Conservation (phyloP, 2,888 invertebrate species). For the Leptinotarsa tumamoca region DNA sequence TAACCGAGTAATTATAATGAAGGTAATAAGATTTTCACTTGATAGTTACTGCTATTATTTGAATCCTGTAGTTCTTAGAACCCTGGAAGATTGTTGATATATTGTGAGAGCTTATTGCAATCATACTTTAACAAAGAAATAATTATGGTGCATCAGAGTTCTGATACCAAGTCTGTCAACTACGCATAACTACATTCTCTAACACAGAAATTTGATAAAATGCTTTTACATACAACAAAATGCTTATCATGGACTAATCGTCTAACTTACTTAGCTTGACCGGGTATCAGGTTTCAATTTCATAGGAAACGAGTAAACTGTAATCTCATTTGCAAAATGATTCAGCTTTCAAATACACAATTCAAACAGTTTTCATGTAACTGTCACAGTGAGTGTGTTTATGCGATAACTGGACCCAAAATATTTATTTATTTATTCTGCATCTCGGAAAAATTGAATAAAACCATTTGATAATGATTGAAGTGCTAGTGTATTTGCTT, state of each 20-base stretch:
- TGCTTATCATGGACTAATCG: slow-evolving; percentile 1
- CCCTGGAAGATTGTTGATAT: no score
- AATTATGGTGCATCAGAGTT: no score
- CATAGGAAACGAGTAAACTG: slow-evolving; percentile 32
- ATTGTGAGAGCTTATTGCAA: no score
- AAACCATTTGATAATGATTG: slow-evolving; percentile 14
- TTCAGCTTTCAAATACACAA: slow-evolving; percentile 27
- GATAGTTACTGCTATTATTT: no score
- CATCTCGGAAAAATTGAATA: slow-evolving; percentile 20
- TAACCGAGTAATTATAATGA: no score
- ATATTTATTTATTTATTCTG: slow-evolving; percentile 31
- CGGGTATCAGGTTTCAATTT: slow-evolving; percentile 33
- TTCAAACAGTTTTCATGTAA: slow-evolving; percentile 14
- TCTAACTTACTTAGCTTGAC: slow-evolving; percentile 9
- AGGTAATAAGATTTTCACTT: no score
- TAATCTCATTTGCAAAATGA: slow-evolving; percentile 40
- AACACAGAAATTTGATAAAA: slow-evolving; percentile 7
- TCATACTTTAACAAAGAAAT: no score
- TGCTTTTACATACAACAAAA: slow-evolving; percentile 3
- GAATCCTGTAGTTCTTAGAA: no score
- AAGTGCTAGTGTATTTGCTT: slow-evolving; percentile 5
- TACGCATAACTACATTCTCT: no score
- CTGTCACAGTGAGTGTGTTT: background rate
- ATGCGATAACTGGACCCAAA: slow-evolving; percentile 23
- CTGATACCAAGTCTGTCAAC: no score